Conservation (phyloP, 2,888 invertebrate species). For the Sarcophaga caerulescens region DNA sequence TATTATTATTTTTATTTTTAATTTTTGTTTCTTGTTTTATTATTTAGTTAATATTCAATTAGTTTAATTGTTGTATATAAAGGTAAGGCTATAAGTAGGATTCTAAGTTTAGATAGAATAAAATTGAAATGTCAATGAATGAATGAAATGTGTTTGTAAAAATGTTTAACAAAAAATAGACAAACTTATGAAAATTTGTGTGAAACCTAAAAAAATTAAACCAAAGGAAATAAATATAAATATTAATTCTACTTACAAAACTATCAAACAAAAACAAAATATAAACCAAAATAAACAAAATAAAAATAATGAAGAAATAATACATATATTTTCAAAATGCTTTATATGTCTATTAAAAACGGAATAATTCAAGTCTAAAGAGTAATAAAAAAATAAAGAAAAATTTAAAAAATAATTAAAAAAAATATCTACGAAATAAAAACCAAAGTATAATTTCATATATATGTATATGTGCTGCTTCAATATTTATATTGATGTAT, state of each 20-base stretch:
- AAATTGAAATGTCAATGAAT: not conserved
- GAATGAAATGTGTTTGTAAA: conserved; percentile 19
- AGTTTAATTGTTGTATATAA: conserved; percentile 40
- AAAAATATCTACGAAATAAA: not conserved
- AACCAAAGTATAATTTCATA: not conserved
- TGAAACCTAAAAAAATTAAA: not conserved
- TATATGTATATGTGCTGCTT: conserved; percentile 42
- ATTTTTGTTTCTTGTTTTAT: not conserved
- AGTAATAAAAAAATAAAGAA: not conserved
- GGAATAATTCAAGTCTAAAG: conserved; percentile 62
- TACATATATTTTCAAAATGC: conserved; percentile 72
- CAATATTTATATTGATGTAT: conserved; percentile 41
- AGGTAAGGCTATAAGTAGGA: conserved; percentile 1
- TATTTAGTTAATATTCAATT: not conserved
- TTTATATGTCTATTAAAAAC: conserved; percentile 77
- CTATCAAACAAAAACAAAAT: conserved; percentile 57
- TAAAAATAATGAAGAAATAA: not conserved
- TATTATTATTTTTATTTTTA: not conserved
- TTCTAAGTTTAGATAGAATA: conserved; percentile 45
- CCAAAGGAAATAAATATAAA: conserved; percentile 22
- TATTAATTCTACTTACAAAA: conserved; percentile 43
- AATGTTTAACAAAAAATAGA: not conserved
- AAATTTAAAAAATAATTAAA: not conserved
- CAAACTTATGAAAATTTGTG: not conserved
- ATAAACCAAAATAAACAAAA: not conserved